Conservation (phyloP, 1,140 invertebrate genomes). For the Pseudachorutes palmiensis region DNA sequence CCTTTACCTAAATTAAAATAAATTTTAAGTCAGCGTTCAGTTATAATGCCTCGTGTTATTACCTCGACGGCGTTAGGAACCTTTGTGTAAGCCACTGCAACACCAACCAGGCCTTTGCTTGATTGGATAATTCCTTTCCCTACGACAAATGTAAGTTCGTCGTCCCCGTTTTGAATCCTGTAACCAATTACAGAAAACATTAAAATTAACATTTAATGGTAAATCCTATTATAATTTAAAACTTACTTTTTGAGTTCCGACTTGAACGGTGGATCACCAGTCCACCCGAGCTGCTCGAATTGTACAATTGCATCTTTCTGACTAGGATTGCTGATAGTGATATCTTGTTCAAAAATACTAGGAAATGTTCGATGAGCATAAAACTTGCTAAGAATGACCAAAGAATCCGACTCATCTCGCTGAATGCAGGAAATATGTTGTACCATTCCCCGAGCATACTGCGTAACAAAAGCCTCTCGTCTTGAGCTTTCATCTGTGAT, state of each 20-base stretch:
- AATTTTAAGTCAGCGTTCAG: no score
- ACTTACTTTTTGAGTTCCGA: conserved; percentile 33
- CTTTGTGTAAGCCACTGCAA: conserved; percentile 35
- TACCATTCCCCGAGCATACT: conserved; percentile 58
- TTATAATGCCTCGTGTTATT: conserved; percentile 1
- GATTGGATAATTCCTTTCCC: conserved; percentile 30
- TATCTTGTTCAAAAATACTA: conserved; percentile 67
- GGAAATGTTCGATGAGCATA: conserved; percentile 72
- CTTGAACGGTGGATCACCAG: conserved; percentile 30
- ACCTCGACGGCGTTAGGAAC: conserved; percentile 36
- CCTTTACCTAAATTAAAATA: conserved; percentile 39
- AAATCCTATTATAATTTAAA: no score
- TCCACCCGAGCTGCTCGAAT: conserved; percentile 40
- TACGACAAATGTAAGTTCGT: conserved; percentile 27
- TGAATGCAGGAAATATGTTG: conserved; percentile 50
- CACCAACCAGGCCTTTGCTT: conserved; percentile 24
- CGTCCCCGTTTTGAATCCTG: conserved; percentile 29
- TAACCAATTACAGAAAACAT: not conserved
- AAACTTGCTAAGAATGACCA: conserved; percentile 59
- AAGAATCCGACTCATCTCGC: conserved; percentile 48
- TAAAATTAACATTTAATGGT: no score
- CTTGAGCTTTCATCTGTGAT: conserved; percentile 22
- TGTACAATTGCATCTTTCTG: conserved; percentile 26
- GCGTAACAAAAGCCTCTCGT: conserved; percentile 39
- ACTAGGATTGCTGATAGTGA: conserved; percentile 65